Evolutionary conservation across 2,888 invertebrate species (phyloP), one percentile per base, ranked within the genome.

Genomic region (Carterocephalus palaemon): DNA sequence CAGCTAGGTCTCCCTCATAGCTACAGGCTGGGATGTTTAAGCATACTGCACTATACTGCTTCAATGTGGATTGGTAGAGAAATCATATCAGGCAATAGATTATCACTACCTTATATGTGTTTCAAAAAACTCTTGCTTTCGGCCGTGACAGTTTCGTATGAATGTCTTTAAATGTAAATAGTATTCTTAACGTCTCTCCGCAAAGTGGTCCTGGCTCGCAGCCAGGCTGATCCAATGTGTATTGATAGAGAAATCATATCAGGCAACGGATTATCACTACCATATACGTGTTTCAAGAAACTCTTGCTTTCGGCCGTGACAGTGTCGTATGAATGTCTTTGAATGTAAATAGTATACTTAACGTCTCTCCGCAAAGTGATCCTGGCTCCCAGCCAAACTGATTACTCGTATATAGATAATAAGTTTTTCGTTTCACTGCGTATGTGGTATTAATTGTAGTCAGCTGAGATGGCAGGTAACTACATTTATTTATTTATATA

Each of bases 181-280:
- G 28, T 38, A 38, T 38, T 38, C 38, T 20, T 20, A 28, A 28
- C 38, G 38, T 29, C 28, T 38, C 36, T 24, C 20, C 28, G 38
- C 28, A 38, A 38, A 38, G 38, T 38, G 38, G 38, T 28, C 13
- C 28, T 38, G 38, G 38, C 28, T 8, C 29, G 9, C 20, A 38
- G 38, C 38, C 38, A 38, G 38, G 20, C 20, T 38, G 36, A 36
- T 36, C n/a, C n/a, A n/a, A n/a, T n/a, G n/a, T n/a, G n/a, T n/a
- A n/a, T n/a, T n/a, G n/a, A n/a, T n/a, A n/a, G n/a, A n/a, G n/a
- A n/a, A n/a, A n/a, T n/a, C n/a, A n/a, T n/a, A n/a, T n/a, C n/a
- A n/a, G n/a, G n/a, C n/a, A n/a, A n/a, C n/a, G n/a, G n/a, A n/a
- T n/a, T n/a, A n/a, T n/a, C n/a, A n/a, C n/a, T 26, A 15, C 26